Percentiles rank a stretch among this genome's conserved stretches.
Evolutionary conservation across 2,797 vertebrate genomes (phyloP).

Genomic region (Myotis daubentonii): DNA sequence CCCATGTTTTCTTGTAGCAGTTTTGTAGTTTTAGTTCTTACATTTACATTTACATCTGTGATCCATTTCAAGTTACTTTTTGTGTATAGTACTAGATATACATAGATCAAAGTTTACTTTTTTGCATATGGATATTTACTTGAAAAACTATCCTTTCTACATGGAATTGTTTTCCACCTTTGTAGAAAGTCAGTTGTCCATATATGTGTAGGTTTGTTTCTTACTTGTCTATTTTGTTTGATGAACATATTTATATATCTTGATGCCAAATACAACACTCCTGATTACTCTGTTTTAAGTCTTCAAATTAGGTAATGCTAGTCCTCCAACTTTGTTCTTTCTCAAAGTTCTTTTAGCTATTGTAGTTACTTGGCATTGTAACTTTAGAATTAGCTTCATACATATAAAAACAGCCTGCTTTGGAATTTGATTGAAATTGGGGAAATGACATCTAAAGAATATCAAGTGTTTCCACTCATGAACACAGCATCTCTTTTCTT

Average conservation of each 20-base stretch:
- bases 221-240: not conserved
- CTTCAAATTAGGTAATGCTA: not conserved
- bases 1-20: slow-evolving; percentile 7
- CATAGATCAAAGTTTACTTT: not conserved
- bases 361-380: slow-evolving; percentile 15
- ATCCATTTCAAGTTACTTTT: slow-evolving; percentile 54
- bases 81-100: not conserved
- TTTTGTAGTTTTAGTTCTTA: not conserved
- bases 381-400: slow-evolving; percentile 10
- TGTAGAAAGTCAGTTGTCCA: not conserved
- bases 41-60: not conserved
- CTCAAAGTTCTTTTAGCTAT: slow-evolving; percentile 22
- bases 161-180: not conserved
- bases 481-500: not conserved
- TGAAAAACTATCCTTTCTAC: slow-evolving; percentile 20
- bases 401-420: not conserved
- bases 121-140: not conserved
- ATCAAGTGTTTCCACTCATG: not conserved
- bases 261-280: not conserved
- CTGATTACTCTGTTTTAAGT: not conserved
- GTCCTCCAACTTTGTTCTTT: not conserved
- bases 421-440: not conserved
- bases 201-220: not conserved
- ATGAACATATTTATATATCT: not conserved
- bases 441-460: not conserved